Evolutionary conservation across 2,113 vertebrate genomes (phyloP).

Genomic region (Hypomesus transpacificus): DNA sequence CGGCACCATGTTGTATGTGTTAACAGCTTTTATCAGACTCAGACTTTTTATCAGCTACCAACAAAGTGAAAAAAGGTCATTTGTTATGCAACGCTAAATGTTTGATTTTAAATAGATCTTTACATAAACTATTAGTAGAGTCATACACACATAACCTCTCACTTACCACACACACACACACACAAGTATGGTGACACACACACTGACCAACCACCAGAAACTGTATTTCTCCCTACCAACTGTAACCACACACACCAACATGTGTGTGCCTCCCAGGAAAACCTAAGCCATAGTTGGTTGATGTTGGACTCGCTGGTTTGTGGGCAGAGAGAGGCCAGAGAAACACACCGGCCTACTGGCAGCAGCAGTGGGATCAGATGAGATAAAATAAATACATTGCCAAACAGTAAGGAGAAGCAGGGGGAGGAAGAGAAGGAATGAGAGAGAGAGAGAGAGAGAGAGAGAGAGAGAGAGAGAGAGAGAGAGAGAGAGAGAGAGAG

Average conservation of each 20-base stretch:
- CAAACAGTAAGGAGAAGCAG: too few species aligned
- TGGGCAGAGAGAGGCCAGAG: slow-evolving; percentile 7
- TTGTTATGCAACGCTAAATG: neutral
- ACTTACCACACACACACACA: neutral
- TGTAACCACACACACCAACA: slow-evolving; percentile 8
- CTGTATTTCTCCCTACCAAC: neutral
- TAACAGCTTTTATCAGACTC: too few species aligned
- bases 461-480: too few species aligned
- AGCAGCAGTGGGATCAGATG: neutral
- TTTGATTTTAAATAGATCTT: neutral
- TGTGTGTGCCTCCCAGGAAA: slow-evolving; percentile 28
- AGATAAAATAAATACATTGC: too few species aligned
- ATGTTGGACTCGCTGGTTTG: slow-evolving; percentile 37
- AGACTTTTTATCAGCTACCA: too few species aligned
- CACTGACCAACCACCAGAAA: neutral
- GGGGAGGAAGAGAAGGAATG: too few species aligned
- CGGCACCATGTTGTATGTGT: too few species aligned
- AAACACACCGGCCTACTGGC: slow-evolving; percentile 12
- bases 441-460: too few species aligned
- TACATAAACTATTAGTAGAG: too few species aligned
- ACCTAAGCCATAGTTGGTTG: slow-evolving; percentile 29
- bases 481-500: too few species aligned
- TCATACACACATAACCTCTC: neutral
- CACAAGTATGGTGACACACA: neutral
- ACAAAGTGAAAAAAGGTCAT: too few species aligned